Evolutionary conservation across 2,113 vertebrate species (phyloP).

Genomic region (Caranx ignobilis): DNA sequence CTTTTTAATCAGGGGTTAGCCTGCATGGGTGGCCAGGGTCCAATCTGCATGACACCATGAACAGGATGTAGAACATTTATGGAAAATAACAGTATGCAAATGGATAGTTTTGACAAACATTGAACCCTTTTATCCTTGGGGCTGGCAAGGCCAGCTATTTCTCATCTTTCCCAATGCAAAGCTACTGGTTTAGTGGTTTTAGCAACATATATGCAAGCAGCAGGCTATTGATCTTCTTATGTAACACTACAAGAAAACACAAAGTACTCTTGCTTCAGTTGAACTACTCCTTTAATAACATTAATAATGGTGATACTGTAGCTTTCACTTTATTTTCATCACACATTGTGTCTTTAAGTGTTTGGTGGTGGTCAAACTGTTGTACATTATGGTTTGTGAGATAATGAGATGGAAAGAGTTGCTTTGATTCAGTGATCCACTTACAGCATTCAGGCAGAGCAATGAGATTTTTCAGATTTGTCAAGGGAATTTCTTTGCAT

Average conservation of each 20-base stretch:
- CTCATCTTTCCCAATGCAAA: neutral
- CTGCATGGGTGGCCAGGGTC: neutral
- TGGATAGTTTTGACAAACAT: neutral
- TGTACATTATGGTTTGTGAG: neutral
- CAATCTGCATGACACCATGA: neutral
- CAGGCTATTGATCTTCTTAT: neutral
- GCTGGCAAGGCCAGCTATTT: neutral
- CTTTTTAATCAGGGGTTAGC: no score
- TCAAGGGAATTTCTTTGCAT: slow-evolving; percentile 43
- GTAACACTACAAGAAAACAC: neutral
- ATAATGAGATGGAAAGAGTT: neutral
- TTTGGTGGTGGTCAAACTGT: neutral
- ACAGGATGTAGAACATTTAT: neutral
- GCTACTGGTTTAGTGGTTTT: neutral
- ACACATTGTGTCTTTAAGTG: neutral
- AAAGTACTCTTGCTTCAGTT: neutral
- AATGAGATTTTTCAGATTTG: slow-evolving; percentile 39
- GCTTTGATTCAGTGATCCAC: slow-evolving; percentile 24
- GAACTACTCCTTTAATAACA: neutral
- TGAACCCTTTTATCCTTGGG: neutral
- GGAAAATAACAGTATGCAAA: neutral
- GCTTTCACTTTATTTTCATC: neutral
- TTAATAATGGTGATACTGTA: neutral
- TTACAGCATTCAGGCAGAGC: neutral
- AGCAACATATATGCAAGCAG: no score